A percentile compares a stretch with the other conserved stretches of the same genome.
Evolutionary conservation across 37 sponge, comb jelly and placozoan genomes (phyloP).

Genomic region (Axinella damicornis): DNA sequence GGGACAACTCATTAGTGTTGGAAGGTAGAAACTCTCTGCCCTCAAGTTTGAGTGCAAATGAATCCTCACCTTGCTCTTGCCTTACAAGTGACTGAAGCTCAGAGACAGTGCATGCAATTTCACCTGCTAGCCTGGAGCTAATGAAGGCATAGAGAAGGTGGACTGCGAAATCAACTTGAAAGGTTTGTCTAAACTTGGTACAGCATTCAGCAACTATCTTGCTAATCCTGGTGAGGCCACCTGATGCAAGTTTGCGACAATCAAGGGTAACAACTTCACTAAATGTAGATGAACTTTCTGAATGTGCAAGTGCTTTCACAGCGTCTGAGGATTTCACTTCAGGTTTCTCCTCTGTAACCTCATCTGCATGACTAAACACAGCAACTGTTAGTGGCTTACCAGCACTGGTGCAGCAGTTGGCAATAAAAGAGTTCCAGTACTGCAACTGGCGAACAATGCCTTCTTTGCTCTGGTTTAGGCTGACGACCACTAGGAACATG

Average conservation of each 20-base stretch:
- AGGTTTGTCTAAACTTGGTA: not conserved
- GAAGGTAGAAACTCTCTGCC: not conserved
- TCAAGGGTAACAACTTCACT: not conserved
- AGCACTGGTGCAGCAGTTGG: not conserved
- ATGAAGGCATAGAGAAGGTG: constrained; percentile 21
- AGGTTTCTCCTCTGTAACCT: not conserved
- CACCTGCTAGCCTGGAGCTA: not conserved
- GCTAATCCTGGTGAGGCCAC: not conserved
- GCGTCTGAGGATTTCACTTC: not conserved
- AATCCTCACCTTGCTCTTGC: not conserved
- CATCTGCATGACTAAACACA: constrained; percentile 21
- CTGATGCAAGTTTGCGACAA: not conserved
- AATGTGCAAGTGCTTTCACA: not conserved
- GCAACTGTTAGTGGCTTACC: not conserved
- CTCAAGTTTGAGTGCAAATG: not conserved
- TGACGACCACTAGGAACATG: constrained; percentile 4
- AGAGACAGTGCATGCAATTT: not conserved
- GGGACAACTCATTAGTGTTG: not conserved
- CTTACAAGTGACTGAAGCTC: not conserved
- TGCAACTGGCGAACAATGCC: not conserved
- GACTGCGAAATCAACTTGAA: not conserved
- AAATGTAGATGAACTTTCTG: not conserved
- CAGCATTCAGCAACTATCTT: not conserved
- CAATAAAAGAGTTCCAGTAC: constrained; percentile 27
- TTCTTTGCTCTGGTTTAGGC: not conserved